A percentile compares a stretch with the other conserved stretches of the same genome.
phyloP scores from a whole-genome alignment of 2,113 vertebrate species.

The Grammatotria lemairii region DNA sequence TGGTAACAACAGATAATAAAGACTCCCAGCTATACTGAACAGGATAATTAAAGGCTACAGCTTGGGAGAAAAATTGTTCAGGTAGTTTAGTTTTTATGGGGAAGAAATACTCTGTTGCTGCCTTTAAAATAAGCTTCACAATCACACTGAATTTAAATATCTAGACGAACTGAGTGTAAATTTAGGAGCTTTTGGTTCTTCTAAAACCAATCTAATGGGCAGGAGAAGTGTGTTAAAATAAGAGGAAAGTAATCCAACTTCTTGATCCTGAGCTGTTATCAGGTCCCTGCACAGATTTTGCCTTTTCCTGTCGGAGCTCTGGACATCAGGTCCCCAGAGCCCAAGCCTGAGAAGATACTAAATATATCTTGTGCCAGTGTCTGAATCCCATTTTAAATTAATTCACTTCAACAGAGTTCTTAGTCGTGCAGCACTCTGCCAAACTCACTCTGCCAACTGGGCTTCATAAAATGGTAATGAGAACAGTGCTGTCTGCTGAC shows the following conservation, averaged over 20 bases:
- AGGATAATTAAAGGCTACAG: not conserved
- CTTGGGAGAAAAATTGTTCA: not conserved
- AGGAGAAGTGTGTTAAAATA: not conserved
- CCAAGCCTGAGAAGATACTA: slow-evolving; percentile 21
- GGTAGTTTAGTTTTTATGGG: not conserved
- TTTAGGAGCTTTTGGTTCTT: not conserved
- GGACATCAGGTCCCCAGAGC: slow-evolving; percentile 22
- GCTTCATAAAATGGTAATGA: slow-evolving; percentile 56
- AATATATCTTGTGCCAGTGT: slow-evolving; percentile 34
- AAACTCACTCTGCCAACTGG: slow-evolving; percentile 30
- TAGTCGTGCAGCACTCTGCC: slow-evolving; percentile 26
- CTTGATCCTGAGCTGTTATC: slow-evolving; percentile 6
- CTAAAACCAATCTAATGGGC: not conserved
- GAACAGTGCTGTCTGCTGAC: slow-evolving; percentile 40
- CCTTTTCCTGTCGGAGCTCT: not conserved
- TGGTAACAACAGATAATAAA: not conserved
- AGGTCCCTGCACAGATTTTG: not conserved
- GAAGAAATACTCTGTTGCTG: not conserved
- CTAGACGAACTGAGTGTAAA: not conserved
- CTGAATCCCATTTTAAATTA: slow-evolving; percentile 38
- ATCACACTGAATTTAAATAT: not conserved
- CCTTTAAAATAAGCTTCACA: not conserved
- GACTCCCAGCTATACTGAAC: not conserved
- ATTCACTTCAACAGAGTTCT: slow-evolving; percentile 38
- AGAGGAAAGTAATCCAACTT: not conserved